phyloP scores from a whole-genome alignment of 2,888 invertebrate genomes.

The Frankliniella intonsa region DNA sequence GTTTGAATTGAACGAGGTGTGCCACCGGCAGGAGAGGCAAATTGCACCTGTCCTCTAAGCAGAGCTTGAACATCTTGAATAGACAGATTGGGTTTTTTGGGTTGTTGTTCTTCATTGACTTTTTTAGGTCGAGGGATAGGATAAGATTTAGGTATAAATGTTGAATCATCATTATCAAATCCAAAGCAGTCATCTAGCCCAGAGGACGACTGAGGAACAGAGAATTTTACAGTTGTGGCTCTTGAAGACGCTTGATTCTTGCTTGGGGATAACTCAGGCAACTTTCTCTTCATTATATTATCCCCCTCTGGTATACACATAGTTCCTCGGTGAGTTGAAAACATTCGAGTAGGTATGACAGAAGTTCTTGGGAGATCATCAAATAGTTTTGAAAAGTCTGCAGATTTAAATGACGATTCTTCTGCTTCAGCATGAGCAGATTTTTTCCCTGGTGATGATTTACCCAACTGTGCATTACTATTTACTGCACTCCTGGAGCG shows the following conservation, averaged over 20 bases:
- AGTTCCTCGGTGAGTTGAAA: not conserved
- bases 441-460: not conserved
- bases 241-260: not conserved
- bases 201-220: not conserved
- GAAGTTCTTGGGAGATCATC: not conserved
- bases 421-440: not conserved
- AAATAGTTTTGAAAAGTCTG: not conserved
- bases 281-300: not conserved
- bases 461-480: not conserved
- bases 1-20: not conserved
- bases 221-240: not conserved
- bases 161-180: not conserved
- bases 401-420: not conserved
- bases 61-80: not conserved
- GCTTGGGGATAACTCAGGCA: not conserved
- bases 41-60: not conserved
- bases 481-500: not conserved
- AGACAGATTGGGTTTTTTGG: not conserved
- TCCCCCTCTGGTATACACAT: not conserved
- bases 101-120: not conserved
- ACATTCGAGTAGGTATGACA: not conserved
- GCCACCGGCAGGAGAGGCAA: not conserved
- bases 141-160: not conserved
- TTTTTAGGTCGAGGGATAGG: not conserved
- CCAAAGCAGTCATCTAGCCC: not conserved